These are phyloP conservation scores for Syndactyla subalaris DNA, from an alignment of 2,797 vertebrate genomes.

Conservation along the genomic window DNA sequence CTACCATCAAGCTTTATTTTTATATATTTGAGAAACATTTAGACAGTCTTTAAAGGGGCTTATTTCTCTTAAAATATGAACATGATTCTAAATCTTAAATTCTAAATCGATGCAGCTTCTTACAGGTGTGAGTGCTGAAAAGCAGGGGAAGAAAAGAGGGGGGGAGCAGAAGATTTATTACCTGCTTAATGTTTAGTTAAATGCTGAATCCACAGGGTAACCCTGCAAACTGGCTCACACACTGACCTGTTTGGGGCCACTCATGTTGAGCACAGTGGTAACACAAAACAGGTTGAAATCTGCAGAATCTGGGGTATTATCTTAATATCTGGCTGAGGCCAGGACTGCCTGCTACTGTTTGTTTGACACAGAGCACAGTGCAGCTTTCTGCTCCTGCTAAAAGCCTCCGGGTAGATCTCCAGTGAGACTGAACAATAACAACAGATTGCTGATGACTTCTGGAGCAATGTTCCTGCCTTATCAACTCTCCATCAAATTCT, in stretches of 20 bases:
- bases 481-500: not conserved
- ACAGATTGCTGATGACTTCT: conserved; percentile 26
- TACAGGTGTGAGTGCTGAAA: not conserved
- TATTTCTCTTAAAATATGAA: not conserved
- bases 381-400: not conserved
- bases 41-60: not conserved
- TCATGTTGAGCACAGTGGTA: fast-evolving
- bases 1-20: not conserved
- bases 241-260: not conserved
- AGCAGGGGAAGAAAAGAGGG: fast-evolving
- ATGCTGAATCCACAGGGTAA: not conserved
- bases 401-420: not conserved
- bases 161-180: not conserved
- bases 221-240: not conserved
- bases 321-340: not conserved
- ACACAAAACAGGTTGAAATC: not conserved
- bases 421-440: not conserved
- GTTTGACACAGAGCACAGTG: not conserved
- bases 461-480: not conserved
- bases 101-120: not conserved
- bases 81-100: not conserved
- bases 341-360: not conserved
- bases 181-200: not conserved
- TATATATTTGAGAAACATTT: not conserved
- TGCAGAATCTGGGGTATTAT: not conserved